Percentiles rank a stretch among this genome's conserved stretches.
These are phyloP conservation scores for Potorous gilbertii DNA, from an alignment of 2,797 vertebrate species.

Conservation along the genomic window DNA sequence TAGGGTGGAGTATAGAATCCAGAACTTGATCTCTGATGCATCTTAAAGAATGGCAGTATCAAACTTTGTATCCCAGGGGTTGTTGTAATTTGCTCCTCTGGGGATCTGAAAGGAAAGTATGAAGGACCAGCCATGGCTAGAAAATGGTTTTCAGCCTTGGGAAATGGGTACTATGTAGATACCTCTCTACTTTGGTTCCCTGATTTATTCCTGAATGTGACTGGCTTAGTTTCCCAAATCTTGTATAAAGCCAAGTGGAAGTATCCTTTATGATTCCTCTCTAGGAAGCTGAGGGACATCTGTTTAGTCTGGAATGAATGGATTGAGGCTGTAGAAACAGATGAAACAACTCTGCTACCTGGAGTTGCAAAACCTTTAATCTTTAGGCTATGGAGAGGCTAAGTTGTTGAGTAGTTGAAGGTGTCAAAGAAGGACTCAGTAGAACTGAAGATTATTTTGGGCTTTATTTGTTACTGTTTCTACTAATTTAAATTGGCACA, in stretches of 20 bases:
- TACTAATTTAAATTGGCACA: background rate
- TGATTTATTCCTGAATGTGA: background rate
- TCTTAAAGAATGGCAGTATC: slow-evolving; percentile 3
- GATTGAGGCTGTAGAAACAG: background rate
- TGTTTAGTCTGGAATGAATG: background rate
- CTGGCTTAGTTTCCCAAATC: background rate
- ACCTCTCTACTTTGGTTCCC: background rate
- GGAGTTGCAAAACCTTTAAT: slow-evolving; percentile 11
- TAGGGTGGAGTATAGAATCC: slow-evolving; percentile 33
- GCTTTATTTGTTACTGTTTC: background rate
- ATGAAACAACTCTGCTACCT: background rate
- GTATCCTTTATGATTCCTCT: background rate
- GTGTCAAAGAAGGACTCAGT: background rate
- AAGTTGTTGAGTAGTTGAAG: background rate
- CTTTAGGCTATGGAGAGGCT: background rate
- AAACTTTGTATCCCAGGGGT: background rate
- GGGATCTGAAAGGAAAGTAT: slow-evolving; percentile 42
- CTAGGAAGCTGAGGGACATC: background rate
- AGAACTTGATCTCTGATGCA: slow-evolving; percentile 21
- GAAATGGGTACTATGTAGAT: background rate
- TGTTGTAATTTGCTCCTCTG: slow-evolving; percentile 18
- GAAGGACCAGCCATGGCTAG: slow-evolving; percentile 49
- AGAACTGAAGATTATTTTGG: background rate
- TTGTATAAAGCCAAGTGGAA: slow-evolving; percentile 1
- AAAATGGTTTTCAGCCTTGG: background rate